Evolutionary conservation across 2,888 invertebrate genomes (phyloP), one percentile per base, ranked within the genome.

Genomic region (Melipona beecheii): DNA sequence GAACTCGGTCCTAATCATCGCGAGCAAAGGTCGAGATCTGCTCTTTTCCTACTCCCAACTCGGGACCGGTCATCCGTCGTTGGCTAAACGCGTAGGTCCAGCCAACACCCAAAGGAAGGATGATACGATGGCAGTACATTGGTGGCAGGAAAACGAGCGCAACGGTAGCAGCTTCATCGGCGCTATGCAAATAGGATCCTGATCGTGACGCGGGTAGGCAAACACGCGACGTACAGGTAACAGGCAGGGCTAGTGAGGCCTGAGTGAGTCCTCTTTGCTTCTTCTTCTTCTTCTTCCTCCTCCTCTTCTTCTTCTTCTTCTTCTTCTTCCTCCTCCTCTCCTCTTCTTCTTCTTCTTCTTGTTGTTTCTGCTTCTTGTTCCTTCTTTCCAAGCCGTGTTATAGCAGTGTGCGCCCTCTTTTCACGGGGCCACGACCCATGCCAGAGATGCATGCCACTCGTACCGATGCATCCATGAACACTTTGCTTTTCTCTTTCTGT

Each of bases 131-230:
- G 75, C 49, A 70, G 78, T 78, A 77, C 64, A 83, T 52, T 75
- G 78, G 81, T 75, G 78, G 77, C 66, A 87, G 84, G 81, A 75
- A 84, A 79, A 72, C 79, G 81, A 86, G 77, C 76, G 83, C 84
- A 86, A 87, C 88, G 87, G 90, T 91, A 89, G 92, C 90, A 92
- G 92, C 92, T 93, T 93, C 92, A 93, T 93, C 93, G 92, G 92
- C 91, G 92, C 94, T 93, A 93, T 94, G 94, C 93, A 93, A 94
- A 94, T 94, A 91, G 92, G 92, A 92, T 93, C 91, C 92, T 91
- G 93, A 93, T 94, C 94, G 94, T 94, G 94, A 94, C 93, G 93
- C 90, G 91, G 89, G 90, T 87, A 90, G 92, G 90, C 92, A 93
- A 92, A 92, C 92, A 93, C 93, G 92, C 91, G 92, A 92, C 90